Conservation (phyloP, 1,140 invertebrate species). For the Ptiloglossa arizonensis region DNA sequence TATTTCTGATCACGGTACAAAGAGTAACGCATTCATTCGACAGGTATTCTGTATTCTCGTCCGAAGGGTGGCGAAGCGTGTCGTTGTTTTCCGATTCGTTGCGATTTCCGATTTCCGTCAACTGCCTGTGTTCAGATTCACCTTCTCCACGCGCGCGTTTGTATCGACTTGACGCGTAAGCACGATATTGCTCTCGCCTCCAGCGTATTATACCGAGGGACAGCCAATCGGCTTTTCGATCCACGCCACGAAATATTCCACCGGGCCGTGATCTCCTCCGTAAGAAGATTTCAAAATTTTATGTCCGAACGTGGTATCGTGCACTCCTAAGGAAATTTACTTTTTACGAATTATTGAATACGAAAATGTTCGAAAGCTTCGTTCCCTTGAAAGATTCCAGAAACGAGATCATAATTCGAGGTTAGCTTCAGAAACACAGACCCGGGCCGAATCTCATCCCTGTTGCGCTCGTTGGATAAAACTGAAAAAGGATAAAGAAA, state of each 20-base stretch:
- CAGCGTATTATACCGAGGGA: too few relatives aligned
- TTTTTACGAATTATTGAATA: too few relatives aligned
- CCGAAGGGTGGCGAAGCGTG: conserved; percentile 24
- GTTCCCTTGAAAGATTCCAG: too few relatives aligned
- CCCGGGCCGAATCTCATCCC: too few relatives aligned
- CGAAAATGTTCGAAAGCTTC: too few relatives aligned
- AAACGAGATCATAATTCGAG: too few relatives aligned
- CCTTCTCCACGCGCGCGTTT: not conserved
- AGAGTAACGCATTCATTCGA: conserved; percentile 7
- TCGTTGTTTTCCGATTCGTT: conserved; percentile 56
- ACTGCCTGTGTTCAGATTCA: not conserved
- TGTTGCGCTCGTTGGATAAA: too few relatives aligned
- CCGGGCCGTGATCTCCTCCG: not conserved
- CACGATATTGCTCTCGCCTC: not conserved
- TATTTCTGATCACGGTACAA: too few relatives aligned
- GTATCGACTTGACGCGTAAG: not conserved
- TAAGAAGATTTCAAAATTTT: not conserved
- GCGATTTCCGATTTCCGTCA: conserved; percentile 50
- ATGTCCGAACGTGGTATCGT: not conserved
- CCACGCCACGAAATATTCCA: not conserved
- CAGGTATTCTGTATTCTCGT: not conserved
- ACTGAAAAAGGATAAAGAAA: too few relatives aligned
- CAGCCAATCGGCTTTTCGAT: not conserved
- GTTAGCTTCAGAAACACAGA: too few relatives aligned
- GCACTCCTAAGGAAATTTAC: not conserved